Evolutionary conservation across 1,140 invertebrate species (phyloP).

Genomic region (Leptopilina clavipes): DNA sequence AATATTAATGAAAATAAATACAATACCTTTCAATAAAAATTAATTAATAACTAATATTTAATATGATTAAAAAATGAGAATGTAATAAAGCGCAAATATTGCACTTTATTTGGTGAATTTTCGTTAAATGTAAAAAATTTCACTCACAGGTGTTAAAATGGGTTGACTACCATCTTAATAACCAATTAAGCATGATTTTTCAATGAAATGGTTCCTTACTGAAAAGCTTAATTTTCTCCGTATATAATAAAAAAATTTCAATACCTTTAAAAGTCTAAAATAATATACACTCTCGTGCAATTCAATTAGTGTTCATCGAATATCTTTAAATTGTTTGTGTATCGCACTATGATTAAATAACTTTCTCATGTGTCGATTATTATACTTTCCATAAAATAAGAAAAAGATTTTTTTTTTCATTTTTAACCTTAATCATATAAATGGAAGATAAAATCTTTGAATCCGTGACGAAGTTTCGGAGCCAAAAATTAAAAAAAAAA

Average conservation of each 20-base stretch:
- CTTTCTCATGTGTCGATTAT: conserved; percentile 9
- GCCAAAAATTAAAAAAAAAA: not conserved
- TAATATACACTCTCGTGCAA: not conserved
- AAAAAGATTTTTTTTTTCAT: not conserved
- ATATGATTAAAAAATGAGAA: no score
- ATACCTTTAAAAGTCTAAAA: conserved; percentile 10
- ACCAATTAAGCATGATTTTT: not conserved
- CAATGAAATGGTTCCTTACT: not conserved
- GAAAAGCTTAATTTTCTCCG: not conserved
- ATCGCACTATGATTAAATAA: conserved; percentile 21
- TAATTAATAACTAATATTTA: no score
- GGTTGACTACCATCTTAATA: not conserved
- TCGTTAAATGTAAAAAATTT: not conserved
- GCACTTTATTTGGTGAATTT: no score
- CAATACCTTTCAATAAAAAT: no score
- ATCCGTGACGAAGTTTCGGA: not conserved
- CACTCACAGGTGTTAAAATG: conserved; percentile 1
- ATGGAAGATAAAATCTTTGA: conserved; percentile 8
- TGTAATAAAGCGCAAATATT: no score
- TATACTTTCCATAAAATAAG: conserved; percentile 22
- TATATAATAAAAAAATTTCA: not conserved
- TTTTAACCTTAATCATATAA: conserved; percentile 1
- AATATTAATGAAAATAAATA: no score
- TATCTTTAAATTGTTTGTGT: conserved; percentile 16
- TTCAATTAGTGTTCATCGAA: not conserved